Percentiles rank a stretch among this genome's conserved stretches.
Conservation (phyloP, 1,140 invertebrate species). For the Hypsibius dujardini region DNA sequence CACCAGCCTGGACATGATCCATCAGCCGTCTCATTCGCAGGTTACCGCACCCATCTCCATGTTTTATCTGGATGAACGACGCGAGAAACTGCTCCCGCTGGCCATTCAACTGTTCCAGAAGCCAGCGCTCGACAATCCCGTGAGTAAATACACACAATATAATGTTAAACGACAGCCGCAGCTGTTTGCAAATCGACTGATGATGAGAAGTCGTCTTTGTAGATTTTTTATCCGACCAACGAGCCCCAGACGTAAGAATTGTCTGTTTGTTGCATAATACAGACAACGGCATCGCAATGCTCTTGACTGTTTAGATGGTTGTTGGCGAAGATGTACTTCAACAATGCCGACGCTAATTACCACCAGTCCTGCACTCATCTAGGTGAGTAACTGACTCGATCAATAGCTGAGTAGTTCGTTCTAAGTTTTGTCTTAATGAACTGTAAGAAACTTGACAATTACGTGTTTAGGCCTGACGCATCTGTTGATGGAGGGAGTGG, state of each 20-base stretch:
- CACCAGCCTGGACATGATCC: too few relatives aligned
- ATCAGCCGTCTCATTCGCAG: too few relatives aligned
- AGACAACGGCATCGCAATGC: neutral
- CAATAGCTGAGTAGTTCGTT: too few relatives aligned
- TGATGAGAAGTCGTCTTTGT: conserved; percentile 20
- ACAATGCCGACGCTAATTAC: conserved; percentile 36
- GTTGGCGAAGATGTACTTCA: conserved; percentile 39
- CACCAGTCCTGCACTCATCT: conserved; percentile 37
- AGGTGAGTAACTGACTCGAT: too few relatives aligned
- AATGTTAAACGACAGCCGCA: neutral
- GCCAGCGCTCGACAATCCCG: conserved; percentile 34
- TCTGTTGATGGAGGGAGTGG: conserved; percentile 37
- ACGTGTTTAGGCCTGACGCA: conserved; percentile 34
- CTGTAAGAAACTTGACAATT: neutral
- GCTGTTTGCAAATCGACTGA: too few relatives aligned
- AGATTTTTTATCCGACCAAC: neutral
- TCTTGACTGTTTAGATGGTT: conserved; percentile 32
- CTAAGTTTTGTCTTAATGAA: conserved; percentile 17
- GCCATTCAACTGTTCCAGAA: conserved; percentile 38
- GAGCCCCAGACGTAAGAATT: conserved; percentile 25
- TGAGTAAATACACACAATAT: conserved; percentile 27
- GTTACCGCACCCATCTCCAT: conserved; percentile 35
- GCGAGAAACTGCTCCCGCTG: conserved; percentile 33
- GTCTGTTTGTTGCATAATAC: neutral
- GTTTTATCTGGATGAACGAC: conserved; percentile 33